Evolutionary conservation across 2,888 invertebrate species (phyloP).

Genomic region (Strigamia transsilvanica): DNA sequence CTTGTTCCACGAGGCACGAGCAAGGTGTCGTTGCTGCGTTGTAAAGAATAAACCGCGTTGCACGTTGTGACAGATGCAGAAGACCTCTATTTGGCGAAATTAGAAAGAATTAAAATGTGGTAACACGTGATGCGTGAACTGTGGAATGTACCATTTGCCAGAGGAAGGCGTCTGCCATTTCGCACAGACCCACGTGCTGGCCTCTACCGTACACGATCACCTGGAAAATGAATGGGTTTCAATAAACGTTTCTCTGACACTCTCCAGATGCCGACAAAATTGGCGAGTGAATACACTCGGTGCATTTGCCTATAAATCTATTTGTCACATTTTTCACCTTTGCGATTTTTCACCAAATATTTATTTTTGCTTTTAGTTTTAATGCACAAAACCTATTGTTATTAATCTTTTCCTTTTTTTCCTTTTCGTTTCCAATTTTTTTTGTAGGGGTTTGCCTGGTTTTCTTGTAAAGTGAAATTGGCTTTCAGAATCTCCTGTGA

Average conservation of each 20-base stretch:
- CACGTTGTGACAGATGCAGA: slow-evolving; percentile 10
- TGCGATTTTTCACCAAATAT: slow-evolving; percentile 12
- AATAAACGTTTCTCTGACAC: slow-evolving; percentile 40
- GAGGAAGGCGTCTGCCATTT: slow-evolving; percentile 35
- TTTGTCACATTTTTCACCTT: slow-evolving; percentile 43
- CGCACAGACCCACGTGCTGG: slow-evolving; percentile 20
- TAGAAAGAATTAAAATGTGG: slow-evolving; percentile 37
- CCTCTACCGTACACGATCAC: slow-evolving; percentile 47
- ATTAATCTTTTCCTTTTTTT: slow-evolving; percentile 7
- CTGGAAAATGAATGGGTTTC: slow-evolving; percentile 34
- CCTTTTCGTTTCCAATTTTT: not conserved
- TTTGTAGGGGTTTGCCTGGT: not conserved
- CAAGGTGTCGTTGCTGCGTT: slow-evolving; percentile 23
- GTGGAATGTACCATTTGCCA: slow-evolving; percentile 46
- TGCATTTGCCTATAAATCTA: slow-evolving; percentile 40
- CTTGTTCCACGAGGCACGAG: slow-evolving; percentile 33
- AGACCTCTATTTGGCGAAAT: slow-evolving; percentile 35
- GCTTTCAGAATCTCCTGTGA: slow-evolving; percentile 13
- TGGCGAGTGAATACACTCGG: slow-evolving; percentile 38
- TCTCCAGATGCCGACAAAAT: slow-evolving; percentile 38
- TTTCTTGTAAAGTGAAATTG: slow-evolving; percentile 20
- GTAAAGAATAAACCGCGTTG: slow-evolving; percentile 35
- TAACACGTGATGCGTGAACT: slow-evolving; percentile 36
- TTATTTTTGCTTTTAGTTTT: slow-evolving; percentile 12
- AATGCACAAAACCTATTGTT: slow-evolving; percentile 13